Conservation (phyloP, 2,113 vertebrate species). For the Passer domesticus region DNA sequence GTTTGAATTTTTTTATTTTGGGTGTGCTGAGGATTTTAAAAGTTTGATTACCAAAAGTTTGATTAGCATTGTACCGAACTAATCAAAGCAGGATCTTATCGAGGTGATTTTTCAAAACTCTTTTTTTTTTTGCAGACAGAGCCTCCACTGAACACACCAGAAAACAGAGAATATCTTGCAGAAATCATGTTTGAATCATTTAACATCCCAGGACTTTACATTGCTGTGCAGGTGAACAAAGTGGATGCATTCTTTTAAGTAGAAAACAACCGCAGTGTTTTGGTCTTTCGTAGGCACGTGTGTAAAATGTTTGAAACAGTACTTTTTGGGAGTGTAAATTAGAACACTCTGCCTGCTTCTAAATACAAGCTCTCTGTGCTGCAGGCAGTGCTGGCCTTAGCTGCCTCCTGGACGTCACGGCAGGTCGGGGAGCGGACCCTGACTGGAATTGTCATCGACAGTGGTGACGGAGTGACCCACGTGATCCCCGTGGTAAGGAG, state of each 20-base stretch:
- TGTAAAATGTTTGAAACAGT: neutral
- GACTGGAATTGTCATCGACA: conserved; percentile 86
- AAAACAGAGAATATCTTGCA: conserved; percentile 90
- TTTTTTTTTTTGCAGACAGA: conserved; percentile 76
- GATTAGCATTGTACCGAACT: neutral
- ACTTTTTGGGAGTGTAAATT: neutral
- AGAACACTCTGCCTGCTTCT: neutral
- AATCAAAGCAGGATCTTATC: neutral
- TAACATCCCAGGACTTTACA: conserved; percentile 88
- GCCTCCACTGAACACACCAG: conserved; percentile 87
- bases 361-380: neutral
- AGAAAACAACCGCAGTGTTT: neutral
- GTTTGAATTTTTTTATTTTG: neutral
- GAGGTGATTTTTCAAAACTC: neutral
- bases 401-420: conserved; percentile 87
- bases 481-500: conserved; percentile 86
- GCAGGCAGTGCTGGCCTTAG: conserved; percentile 85
- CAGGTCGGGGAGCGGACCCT: conserved; percentile 86
- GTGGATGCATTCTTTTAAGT: neutral
- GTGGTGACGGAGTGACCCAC: conserved; percentile 88
- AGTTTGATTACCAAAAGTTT: neutral
- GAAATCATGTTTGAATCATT: conserved; percentile 94
- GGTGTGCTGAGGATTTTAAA: neutral
- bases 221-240: conserved; percentile 86
- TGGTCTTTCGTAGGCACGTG: rapidly evolving